Conservation (phyloP, 2,113 vertebrate species). For the Phrynosoma blainvillii region DNA sequence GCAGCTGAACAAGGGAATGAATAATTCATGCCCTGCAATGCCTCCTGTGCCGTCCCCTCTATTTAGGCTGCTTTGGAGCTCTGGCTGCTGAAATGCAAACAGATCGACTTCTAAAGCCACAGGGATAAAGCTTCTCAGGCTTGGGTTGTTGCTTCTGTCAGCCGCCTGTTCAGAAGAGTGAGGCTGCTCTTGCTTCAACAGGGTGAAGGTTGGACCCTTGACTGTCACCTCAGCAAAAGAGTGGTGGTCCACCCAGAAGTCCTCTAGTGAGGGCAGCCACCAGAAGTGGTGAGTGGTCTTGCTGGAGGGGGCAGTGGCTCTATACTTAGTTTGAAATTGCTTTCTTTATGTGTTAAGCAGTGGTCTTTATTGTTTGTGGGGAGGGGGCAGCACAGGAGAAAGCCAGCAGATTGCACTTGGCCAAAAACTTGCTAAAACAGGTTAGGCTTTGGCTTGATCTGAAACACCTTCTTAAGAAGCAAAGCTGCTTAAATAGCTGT, state of each 20-base stretch:
- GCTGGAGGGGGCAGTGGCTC: background rate
- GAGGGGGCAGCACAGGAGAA: background rate
- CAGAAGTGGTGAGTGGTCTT: slow-evolving; percentile 32
- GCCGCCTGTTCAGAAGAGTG: slow-evolving; percentile 18
- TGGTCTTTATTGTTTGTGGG: background rate
- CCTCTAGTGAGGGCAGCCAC: background rate
- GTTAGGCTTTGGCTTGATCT: slow-evolving; percentile 2
- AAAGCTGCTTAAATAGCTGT: slow-evolving; percentile 15
- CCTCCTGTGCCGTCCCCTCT: slow-evolving; percentile 51
- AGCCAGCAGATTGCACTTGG: background rate
- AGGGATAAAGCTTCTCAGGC: background rate
- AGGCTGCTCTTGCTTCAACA: background rate
- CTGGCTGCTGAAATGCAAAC: slow-evolving; percentile 45
- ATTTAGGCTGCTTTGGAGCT: slow-evolving; percentile 35
- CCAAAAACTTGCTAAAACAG: slow-evolving; percentile 17
- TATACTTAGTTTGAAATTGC: slow-evolving; percentile 11
- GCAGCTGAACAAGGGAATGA: slow-evolving; percentile 51
- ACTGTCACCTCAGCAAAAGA: background rate
- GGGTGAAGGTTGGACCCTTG: background rate
- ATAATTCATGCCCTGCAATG: slow-evolving; percentile 59
- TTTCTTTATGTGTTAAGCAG: background rate
- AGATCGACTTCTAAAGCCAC: slow-evolving; percentile 36
- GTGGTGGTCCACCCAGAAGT: background rate
- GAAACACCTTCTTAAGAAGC: slow-evolving; percentile 13
- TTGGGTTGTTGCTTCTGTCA: background rate